Evolutionary conservation across 2,113 vertebrate species (phyloP).

Genomic region (Anolis carolinensis): DNA sequence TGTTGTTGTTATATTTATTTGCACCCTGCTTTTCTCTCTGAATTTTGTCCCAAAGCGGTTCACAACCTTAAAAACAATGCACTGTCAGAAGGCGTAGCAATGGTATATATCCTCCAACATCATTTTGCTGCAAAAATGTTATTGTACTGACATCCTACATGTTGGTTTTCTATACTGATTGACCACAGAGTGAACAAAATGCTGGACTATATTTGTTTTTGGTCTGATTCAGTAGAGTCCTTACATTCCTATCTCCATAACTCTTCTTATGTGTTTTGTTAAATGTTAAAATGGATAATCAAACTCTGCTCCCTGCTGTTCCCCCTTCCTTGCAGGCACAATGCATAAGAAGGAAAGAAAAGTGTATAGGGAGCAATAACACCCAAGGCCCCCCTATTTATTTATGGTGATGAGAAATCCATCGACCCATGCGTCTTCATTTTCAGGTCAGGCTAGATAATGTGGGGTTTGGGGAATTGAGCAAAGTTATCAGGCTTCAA

Average conservation of each 20-base stretch:
- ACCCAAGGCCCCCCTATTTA: neutral
- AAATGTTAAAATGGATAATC: neutral
- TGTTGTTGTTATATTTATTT: too few species aligned
- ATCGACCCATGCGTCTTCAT: neutral
- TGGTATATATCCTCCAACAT: neutral
- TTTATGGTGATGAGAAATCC: constrained; percentile 7
- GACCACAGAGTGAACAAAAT: neutral
- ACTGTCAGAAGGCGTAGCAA: neutral
- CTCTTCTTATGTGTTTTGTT: neutral
- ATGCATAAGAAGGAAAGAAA: neutral
- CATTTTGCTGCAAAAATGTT: neutral
- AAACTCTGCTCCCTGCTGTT: neutral
- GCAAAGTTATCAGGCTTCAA: neutral
- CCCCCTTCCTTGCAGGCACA: neutral
- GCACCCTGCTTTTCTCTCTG: too few species aligned
- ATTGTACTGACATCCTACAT: neutral
- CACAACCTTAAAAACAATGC: too few species aligned
- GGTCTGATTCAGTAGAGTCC: neutral
- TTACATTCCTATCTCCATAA: neutral
- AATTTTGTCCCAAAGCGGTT: too few species aligned
- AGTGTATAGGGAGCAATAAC: neutral
- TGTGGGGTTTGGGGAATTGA: neutral
- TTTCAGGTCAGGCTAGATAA: constrained; percentile 1
- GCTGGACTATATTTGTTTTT: neutral
- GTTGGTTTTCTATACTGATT: neutral